phyloP scores from a whole-genome alignment of 2,888 invertebrate genomes.

The Nomada hirtipes region DNA sequence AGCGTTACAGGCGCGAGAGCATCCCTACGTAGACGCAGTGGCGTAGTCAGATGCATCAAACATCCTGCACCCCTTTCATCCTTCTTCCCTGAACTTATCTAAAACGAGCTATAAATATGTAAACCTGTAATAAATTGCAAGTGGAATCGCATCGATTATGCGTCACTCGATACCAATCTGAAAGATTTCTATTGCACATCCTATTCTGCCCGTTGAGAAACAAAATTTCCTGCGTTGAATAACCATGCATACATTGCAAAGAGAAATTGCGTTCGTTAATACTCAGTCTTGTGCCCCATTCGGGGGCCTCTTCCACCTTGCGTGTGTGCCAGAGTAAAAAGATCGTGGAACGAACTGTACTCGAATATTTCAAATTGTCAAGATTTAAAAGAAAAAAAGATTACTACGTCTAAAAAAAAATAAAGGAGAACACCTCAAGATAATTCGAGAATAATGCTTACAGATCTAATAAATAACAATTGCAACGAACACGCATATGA shows the following conservation, averaged over 20 bases:
- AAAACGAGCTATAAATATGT: neutral
- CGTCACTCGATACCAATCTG: neutral
- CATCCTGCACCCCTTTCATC: neutral
- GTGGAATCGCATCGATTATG: neutral
- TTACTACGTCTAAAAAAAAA: neutral
- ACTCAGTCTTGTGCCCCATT: constrained; percentile 43
- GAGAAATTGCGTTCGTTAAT: neutral
- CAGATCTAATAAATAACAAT: constrained; percentile 17
- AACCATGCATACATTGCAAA: neutral
- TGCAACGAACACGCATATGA: constrained; percentile 1
- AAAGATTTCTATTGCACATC: no score
- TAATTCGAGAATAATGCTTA: neutral
- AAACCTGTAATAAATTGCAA: neutral
- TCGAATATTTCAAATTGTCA: neutral
- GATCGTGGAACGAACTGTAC: neutral
- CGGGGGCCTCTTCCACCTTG: neutral
- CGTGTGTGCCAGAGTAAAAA: neutral
- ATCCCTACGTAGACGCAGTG: constrained; percentile 62
- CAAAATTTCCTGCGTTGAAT: neutral
- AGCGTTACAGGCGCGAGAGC: constrained; percentile 71
- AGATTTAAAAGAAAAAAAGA: neutral
- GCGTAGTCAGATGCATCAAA: constrained; percentile 39
- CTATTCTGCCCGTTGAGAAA: no score
- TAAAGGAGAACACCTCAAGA: neutral
- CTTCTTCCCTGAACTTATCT: neutral